Conservation (phyloP, 2,113 vertebrate species). For the Gobius niger region DNA sequence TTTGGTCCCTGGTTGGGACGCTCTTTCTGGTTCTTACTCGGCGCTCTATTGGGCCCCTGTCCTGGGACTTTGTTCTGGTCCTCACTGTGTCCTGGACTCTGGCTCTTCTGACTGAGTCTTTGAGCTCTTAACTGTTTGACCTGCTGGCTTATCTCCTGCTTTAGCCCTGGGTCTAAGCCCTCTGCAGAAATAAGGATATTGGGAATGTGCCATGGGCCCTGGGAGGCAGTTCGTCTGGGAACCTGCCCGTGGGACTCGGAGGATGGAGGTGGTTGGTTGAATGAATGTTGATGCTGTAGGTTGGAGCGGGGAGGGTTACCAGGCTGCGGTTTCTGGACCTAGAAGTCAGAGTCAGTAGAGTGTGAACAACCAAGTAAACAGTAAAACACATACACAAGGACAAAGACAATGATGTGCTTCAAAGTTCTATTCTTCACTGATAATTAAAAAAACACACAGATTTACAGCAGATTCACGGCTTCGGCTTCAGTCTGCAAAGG, state of each 20-base stretch:
- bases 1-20: slow-evolving; percentile 5
- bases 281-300: slow-evolving; percentile 63
- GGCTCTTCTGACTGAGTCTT: slow-evolving; percentile 36
- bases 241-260: slow-evolving; percentile 31
- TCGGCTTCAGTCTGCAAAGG: slow-evolving; percentile 30
- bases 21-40: slow-evolving; percentile 14
- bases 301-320: slow-evolving; percentile 67
- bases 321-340: slow-evolving; percentile 66
- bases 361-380: slow-evolving; percentile 36
- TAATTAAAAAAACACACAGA: neutral
- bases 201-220: slow-evolving; percentile 43
- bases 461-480: neutral
- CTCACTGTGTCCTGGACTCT: slow-evolving; percentile 45
- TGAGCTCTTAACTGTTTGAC: slow-evolving; percentile 56
- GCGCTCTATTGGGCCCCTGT: slow-evolving; percentile 11
- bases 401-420: neutral
- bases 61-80: slow-evolving; percentile 12
- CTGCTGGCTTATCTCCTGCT: slow-evolving; percentile 63
- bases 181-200: slow-evolving; percentile 52
- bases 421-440: neutral
- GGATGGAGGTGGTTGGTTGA: slow-evolving; percentile 56
- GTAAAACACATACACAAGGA: slow-evolving; percentile 32
- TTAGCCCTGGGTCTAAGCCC: slow-evolving; percentile 35
- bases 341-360: slow-evolving; percentile 74
- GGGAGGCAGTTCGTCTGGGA: slow-evolving; percentile 37